Base-by-base conservation (phyloP, 1,140 invertebrate species). In the Hyles euphorbiae region DNA sequence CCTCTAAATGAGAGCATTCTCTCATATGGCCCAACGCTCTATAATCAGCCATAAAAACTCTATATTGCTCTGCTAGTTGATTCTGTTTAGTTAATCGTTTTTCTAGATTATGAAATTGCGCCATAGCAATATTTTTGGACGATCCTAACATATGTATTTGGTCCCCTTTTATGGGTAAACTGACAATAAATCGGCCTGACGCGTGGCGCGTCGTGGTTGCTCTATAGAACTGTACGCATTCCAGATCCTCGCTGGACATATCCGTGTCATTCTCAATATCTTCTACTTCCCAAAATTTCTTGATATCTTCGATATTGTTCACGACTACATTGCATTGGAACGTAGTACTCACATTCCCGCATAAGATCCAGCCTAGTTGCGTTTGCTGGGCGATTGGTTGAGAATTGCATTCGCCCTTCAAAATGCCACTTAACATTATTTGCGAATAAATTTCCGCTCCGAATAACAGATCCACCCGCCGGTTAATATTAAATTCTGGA, bases 341-440 rank as follows among this genome's bases (percentile, higher is more conserved):
- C 22, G 2, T 22, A 2, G 60, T 65, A 22, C 51, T 59, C 6
- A 51, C 34, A 10, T 12, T 63, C 5, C 71, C 71, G 36, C 71
- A 60, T 12, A 73, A 33, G 9, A 73, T 53, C 67, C 68, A 73
- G 2, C 71, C 67, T 6, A 73, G 49, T 1, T 63, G 61, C 3
- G 64, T 69, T 53, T 65, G 64, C 46, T 72, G 70, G n/a, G 65
- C 64, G n/a, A 64, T 53, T 5, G 67, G 62, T 34, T 54, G 51
- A 5, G 22, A 47, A 22, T 22, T 22, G 5, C 50, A 48, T 3
- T 58, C 40, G 8, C 22, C 58, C 49, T 47, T 67, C 6, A 65
- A 33, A 9, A 73, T 66, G n/a, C 70, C 70, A 2, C 58, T 58
- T 59, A 65, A 50, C 8, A 73, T 53, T 36, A 72, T 69, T 3